These are phyloP conservation scores for Leptinotarsa juncta DNA, from an alignment of 2,888 invertebrate genomes.

Conservation along the genomic window DNA sequence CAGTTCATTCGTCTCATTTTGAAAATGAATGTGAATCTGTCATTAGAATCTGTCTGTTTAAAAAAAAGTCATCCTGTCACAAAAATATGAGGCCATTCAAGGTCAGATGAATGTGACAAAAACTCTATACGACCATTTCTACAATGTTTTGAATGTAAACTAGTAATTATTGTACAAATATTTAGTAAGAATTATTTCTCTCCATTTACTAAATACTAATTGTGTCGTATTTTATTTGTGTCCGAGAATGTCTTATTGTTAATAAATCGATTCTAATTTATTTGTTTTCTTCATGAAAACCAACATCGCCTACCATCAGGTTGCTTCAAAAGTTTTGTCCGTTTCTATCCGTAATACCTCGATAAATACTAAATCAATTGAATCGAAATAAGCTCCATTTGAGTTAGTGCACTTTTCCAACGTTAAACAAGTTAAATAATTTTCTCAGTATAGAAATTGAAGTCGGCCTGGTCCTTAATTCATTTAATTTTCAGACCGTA, in stretches of 20 bases:
- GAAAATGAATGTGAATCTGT: too few relatives aligned
- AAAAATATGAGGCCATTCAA: background rate
- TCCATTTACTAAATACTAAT: background rate
- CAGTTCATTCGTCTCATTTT: too few relatives aligned
- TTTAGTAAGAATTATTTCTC: background rate
- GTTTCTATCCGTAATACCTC: too few relatives aligned
- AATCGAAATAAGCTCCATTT: background rate
- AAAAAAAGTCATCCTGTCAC: too few relatives aligned
- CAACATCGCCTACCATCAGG: too few relatives aligned
- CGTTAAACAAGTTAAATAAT: too few relatives aligned
- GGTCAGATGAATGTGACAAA: background rate
- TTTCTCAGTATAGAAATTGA: too few relatives aligned
- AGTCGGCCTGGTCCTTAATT: too few relatives aligned
- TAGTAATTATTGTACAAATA: background rate
- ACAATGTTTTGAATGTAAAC: background rate
- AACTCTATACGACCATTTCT: background rate
- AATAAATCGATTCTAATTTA: background rate
- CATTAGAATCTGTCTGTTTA: too few relatives aligned
- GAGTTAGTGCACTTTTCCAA: too few relatives aligned
- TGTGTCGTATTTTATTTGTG: background rate
- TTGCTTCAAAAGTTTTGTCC: too few relatives aligned
- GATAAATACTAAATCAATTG: background rate
- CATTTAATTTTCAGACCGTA: too few relatives aligned
- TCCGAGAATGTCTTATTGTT: constrained; percentile 8
- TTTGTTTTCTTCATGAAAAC: background rate